Evolutionary conservation across 2,888 invertebrate genomes (phyloP).

Genomic region (Ceraclea dissimilis): DNA sequence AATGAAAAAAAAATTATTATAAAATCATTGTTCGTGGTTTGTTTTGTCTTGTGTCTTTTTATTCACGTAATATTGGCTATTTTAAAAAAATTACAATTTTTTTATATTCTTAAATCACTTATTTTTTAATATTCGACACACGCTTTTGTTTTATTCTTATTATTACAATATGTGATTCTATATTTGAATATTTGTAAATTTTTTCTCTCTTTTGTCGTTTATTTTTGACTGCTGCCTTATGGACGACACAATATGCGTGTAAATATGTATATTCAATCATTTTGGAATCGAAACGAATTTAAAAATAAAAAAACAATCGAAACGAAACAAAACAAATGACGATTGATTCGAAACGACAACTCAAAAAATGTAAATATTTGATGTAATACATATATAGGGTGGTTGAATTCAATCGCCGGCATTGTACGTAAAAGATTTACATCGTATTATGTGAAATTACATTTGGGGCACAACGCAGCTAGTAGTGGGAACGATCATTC

Average conservation of each 20-base stretch:
- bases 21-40: constrained; percentile 6
- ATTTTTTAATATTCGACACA: too few relatives aligned
- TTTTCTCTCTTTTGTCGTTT: background rate
- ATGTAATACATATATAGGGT: constrained; percentile 36
- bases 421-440: constrained; percentile 73
- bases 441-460: constrained; percentile 69
- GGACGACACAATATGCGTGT: background rate
- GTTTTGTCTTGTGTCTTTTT: constrained; percentile 1
- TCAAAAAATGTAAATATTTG: constrained; percentile 11
- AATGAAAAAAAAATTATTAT: constrained; percentile 2
- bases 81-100: too few relatives aligned
- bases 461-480: constrained; percentile 49
- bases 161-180: too few relatives aligned
- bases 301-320: background rate
- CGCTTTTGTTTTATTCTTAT: too few relatives aligned
- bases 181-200: too few relatives aligned
- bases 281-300: constrained; percentile 5
- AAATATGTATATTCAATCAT: background rate
- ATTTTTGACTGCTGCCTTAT: background rate
- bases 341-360: constrained; percentile 3
- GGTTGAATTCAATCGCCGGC: constrained; percentile 62
- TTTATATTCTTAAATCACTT: too few relatives aligned
- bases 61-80: too few relatives aligned
- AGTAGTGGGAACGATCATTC: constrained; percentile 18
- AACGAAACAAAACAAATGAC: constrained; percentile 16